These are phyloP conservation scores for Myotis brandtii DNA, from an alignment of 2,113 vertebrate genomes.

Conservation along the genomic window DNA sequence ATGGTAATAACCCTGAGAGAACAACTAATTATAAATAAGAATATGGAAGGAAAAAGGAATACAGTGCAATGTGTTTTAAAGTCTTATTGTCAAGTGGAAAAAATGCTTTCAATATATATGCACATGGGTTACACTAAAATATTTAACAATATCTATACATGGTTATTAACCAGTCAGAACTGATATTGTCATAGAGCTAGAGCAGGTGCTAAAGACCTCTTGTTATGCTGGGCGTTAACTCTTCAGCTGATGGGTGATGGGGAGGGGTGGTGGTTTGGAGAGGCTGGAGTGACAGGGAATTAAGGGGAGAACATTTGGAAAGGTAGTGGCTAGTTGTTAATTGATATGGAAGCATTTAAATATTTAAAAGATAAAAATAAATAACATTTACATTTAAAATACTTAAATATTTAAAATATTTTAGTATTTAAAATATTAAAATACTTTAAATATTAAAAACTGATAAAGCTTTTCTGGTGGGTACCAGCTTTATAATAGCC, in stretches of 20 bases:
- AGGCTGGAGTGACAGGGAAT: neutral
- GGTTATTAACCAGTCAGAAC: neutral
- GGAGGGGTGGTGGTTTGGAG: neutral
- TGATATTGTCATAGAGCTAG: neutral
- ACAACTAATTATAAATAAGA: slow-evolving; percentile 40
- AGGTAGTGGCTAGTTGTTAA: neutral
- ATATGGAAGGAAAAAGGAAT: neutral
- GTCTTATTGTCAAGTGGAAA: slow-evolving; percentile 36
- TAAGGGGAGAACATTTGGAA: neutral
- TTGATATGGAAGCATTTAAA: neutral
- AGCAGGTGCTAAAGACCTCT: neutral
- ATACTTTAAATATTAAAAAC: neutral
- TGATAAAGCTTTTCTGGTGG: neutral
- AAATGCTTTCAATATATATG: slow-evolving; percentile 2
- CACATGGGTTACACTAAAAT: slow-evolving; percentile 11
- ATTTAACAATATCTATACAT: neutral
- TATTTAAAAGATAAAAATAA: neutral
- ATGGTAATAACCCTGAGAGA: slow-evolving; percentile 14
- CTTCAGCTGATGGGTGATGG: neutral
- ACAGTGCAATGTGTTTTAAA: slow-evolving; percentile 34
- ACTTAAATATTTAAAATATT: too few species aligned
- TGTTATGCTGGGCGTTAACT: neutral
- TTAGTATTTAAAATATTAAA: neutral
- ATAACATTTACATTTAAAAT: too few species aligned
- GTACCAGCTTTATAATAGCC: neutral